These are phyloP conservation scores for Pristionchus fissidentatus DNA, from an alignment of 2,888 invertebrate species.

Conservation along the genomic window DNA sequence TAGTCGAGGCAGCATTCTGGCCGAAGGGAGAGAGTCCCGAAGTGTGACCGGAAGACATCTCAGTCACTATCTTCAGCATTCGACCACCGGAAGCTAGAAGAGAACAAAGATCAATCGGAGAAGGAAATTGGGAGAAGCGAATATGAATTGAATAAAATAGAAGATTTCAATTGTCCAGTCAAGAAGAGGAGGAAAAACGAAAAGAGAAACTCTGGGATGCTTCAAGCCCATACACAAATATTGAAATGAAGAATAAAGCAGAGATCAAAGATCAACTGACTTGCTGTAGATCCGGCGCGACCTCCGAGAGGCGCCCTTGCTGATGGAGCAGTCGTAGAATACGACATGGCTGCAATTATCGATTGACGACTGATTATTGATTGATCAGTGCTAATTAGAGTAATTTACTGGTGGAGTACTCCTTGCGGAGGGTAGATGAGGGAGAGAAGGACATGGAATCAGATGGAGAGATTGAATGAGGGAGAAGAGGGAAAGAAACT, in stretches of 20 bases:
- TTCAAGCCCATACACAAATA: no score
- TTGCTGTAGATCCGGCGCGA: conserved; percentile 1
- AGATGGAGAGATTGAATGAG: conserved; percentile 14
- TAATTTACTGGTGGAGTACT: not conserved
- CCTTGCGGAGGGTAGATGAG: conserved; percentile 23
- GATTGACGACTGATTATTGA: not conserved
- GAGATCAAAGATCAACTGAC: conserved; percentile 15
- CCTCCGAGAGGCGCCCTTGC: conserved; percentile 45
- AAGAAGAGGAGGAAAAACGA: not conserved
- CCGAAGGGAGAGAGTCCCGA: conserved; percentile 68
- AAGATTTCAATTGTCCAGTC: not conserved
- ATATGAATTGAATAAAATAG: not conserved
- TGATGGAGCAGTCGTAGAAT: not conserved
- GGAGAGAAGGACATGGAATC: conserved; percentile 37
- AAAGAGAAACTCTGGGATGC: no score
- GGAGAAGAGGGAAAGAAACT: conserved; percentile 20
- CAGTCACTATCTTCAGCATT: conserved; percentile 69
- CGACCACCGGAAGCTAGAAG: conserved; percentile 61
- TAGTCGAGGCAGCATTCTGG: conserved; percentile 75
- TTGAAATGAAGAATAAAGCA: no score
- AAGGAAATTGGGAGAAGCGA: not conserved
- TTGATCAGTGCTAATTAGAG: not conserved
- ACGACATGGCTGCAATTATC: conserved; percentile 38
- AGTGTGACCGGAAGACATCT: conserved; percentile 61
- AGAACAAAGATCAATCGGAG: conserved; percentile 26